These are phyloP conservation scores for Arenaria interpres DNA, from an alignment of 2,113 vertebrate genomes.

Conservation along the genomic window DNA sequence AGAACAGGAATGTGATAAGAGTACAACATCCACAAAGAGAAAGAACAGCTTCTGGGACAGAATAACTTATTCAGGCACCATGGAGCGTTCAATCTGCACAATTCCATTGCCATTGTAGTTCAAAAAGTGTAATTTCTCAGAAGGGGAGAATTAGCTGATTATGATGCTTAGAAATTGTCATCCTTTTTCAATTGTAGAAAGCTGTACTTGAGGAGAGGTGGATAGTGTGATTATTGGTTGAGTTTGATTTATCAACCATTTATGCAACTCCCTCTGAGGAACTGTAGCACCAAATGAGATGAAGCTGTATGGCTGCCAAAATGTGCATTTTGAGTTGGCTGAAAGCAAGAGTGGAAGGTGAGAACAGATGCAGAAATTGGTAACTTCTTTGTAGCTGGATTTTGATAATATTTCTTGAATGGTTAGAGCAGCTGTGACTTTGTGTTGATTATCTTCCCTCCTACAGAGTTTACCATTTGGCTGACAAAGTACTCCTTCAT, in stretches of 20 bases:
- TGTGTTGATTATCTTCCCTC: background rate
- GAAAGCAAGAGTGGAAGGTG: background rate
- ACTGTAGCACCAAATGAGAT: slow-evolving; percentile 1
- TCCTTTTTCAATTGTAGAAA: background rate
- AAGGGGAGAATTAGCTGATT: background rate
- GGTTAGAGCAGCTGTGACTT: background rate
- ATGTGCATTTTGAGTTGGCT: background rate
- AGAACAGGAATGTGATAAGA: background rate
- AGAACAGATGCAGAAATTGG: background rate
- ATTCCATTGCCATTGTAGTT: background rate
- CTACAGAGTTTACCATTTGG: background rate
- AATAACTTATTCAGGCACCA: background rate
- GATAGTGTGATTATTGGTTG: background rate
- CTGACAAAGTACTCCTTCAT: background rate
- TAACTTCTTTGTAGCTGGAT: background rate
- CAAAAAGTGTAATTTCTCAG: background rate
- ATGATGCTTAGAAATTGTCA: background rate
- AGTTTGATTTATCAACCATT: slow-evolving; percentile 9
- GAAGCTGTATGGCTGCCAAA: slow-evolving; percentile 3
- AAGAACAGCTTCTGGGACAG: background rate
- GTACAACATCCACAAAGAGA: background rate
- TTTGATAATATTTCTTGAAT: background rate
- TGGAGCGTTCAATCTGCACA: background rate
- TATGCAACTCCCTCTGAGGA: background rate
- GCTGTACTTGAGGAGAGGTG: background rate